phyloP scores from a whole-genome alignment of 2,888 invertebrate genomes.

The Drosophila engyochracea region DNA sequence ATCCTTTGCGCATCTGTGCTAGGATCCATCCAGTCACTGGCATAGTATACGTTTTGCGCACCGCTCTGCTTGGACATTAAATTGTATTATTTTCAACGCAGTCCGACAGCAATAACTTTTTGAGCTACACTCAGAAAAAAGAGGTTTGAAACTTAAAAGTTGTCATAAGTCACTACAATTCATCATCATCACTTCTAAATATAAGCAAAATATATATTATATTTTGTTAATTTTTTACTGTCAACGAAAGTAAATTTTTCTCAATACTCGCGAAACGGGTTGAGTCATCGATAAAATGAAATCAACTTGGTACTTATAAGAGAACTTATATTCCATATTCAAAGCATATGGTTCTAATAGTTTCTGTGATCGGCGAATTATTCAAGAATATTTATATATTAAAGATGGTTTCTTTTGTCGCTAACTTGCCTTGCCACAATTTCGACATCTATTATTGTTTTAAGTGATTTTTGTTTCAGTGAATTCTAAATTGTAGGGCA shows the following conservation, averaged over 20 bases:
- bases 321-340: background rate
- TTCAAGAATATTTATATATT: background rate
- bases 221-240: background rate
- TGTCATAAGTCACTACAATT: background rate
- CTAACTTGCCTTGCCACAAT: background rate
- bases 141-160: background rate
- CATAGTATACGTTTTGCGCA: conserved; percentile 61
- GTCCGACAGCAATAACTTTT: conserved; percentile 33
- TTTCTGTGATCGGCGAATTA: background rate
- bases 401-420: background rate
- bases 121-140: conserved; percentile 6
- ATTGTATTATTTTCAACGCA: conserved; percentile 66
- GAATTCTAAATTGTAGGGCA: background rate
- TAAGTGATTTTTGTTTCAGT: background rate
- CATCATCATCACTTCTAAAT: too few relatives aligned
- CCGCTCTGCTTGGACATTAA: conserved; percentile 58
- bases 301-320: background rate
- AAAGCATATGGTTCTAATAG: too few relatives aligned
- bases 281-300: background rate
- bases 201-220: too few relatives aligned
- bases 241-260: background rate
- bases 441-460: background rate
- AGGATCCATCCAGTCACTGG: conserved; percentile 22
- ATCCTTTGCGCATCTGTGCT: conserved; percentile 59
- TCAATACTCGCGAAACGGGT: background rate